Evolutionary conservation across 2,797 vertebrate species (phyloP).

Genomic region (Helicolenus hilgendorfi): DNA sequence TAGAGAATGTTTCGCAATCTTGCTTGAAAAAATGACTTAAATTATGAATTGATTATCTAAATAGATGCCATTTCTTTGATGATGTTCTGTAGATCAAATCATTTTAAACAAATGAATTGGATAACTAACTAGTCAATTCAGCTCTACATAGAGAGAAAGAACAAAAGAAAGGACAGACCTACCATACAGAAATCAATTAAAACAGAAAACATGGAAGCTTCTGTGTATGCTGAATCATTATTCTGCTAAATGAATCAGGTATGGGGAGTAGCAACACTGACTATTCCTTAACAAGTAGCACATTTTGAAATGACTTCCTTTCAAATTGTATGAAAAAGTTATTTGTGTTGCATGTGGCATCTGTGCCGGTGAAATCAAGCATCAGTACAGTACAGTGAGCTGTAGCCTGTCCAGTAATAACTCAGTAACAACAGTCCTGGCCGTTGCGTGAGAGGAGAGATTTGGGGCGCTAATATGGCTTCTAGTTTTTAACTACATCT

Average conservation of each 20-base stretch:
- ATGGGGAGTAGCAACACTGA: background rate
- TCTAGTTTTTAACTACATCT: conserved; percentile 54
- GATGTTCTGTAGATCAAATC: background rate
- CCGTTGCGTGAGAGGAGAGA: conserved; percentile 52
- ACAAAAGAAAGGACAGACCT: background rate
- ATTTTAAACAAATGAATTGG: background rate
- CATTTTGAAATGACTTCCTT: background rate
- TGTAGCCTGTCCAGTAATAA: conserved; percentile 25
- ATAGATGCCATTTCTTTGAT: background rate
- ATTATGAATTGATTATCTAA: too few relatives aligned
- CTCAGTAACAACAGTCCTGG: conserved; percentile 6
- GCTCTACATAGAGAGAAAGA: background rate
- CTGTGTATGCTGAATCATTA: background rate
- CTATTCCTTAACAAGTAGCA: background rate
- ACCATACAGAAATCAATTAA: background rate
- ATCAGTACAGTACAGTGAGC: background rate
- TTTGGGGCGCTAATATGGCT: conserved; percentile 45
- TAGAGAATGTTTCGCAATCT: background rate
- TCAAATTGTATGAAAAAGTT: background rate
- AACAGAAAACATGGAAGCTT: background rate
- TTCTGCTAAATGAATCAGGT: background rate
- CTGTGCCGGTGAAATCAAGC: background rate
- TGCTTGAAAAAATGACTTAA: background rate
- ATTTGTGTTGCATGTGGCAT: background rate
- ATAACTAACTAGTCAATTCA: background rate